Evolutionary conservation across 2,797 vertebrate species (phyloP).

Genomic region (Amazonetta brasiliensis): DNA sequence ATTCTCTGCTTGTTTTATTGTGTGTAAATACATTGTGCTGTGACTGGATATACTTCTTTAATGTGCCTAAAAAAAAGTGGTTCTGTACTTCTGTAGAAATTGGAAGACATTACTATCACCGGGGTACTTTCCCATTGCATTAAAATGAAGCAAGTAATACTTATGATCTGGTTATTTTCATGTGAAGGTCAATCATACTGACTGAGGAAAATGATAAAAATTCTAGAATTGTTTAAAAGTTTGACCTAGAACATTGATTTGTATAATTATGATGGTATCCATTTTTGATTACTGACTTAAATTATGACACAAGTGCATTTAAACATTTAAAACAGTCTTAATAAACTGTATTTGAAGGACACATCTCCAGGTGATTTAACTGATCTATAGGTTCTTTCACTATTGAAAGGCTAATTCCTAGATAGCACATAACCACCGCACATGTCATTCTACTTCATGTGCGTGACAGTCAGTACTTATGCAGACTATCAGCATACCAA

Average conservation of each 20-base stretch:
- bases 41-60: neutral
- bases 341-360: neutral
- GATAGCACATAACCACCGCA: no score
- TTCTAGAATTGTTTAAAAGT: neutral
- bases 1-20: neutral
- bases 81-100: neutral
- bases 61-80: neutral
- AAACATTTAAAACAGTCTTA: neutral
- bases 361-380: neutral
- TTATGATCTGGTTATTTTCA: neutral
- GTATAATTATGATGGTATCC: neutral
- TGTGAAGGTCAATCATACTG: neutral
- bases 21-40: rapidly evolving
- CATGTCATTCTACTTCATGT: no score
- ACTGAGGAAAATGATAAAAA: neutral
- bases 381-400: neutral
- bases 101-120: neutral
- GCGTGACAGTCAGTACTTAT: neutral
- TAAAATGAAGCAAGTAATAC: neutral
- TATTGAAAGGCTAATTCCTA: neutral
- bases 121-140: neutral
- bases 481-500: neutral
- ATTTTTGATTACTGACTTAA: neutral
- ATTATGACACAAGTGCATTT: neutral
- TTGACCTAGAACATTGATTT: neutral